Evolutionary conservation across 2,888 invertebrate genomes (phyloP), one percentile per base, ranked within the genome.

Genomic region (Amorpha juglandis): DNA sequence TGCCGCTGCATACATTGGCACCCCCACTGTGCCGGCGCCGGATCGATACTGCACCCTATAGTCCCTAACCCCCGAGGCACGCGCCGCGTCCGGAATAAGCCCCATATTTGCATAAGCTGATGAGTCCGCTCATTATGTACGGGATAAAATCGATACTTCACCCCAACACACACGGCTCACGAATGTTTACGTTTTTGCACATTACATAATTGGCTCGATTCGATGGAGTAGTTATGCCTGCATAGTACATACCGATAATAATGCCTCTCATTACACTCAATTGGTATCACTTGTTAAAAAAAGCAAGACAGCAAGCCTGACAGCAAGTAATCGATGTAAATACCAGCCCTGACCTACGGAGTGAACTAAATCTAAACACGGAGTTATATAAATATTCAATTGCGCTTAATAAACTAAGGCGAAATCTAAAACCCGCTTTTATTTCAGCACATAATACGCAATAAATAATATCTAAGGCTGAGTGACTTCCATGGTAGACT

Each of bases 71-170:
- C 64, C 38, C 38, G 33, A 64, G 52, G 16, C 55, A 38, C 64
- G 52, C 65, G 70, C 65, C 69, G 67, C 72, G 71, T 35, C 69
- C 55, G 52, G 74, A 69, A 76, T 79, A 74, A 64, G 58, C 58
- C 65, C 64, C 62, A 68, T 83, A 86, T 85, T 85, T 86, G 85
- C 86, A 86, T 87, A 84, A 84, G 85, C 83, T 81, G 87, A 85
- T 83, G 85, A 85, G 82, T 70, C 69, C 73, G 66, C 70, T 82
- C 81, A 81, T 83, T 82, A 81, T 65, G 70, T 67, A 64, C 47
- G 63, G 47, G 66, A 47, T 35, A 70, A 71, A 72, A 73, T 73
- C 74, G 73, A 76, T 75, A 74, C 74, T 70, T 52, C 71, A 77
- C 80, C 78, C 81, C 38, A 38, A 38, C 38, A 38, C 6, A 83